Evolutionary conservation across 1,140 invertebrate species (phyloP).

Genomic region (Leptinotarsa undecemlineata): DNA sequence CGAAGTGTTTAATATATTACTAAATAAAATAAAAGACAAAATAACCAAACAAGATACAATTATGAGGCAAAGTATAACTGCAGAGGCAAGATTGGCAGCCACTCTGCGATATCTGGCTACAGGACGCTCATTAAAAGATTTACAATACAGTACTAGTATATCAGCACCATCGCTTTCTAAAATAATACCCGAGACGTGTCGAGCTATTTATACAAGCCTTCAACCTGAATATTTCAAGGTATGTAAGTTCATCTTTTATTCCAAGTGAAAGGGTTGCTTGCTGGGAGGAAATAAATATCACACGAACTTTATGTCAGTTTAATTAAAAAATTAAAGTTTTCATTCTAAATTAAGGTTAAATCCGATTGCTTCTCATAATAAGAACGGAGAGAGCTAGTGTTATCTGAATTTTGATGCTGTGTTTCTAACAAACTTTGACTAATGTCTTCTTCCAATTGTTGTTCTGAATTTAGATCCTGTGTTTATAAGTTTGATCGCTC

Average conservation of each 20-base stretch:
- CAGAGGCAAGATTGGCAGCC: constrained; percentile 25
- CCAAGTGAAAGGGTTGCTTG: too few species aligned
- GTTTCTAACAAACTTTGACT: too few species aligned
- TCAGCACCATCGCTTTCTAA: constrained; percentile 21
- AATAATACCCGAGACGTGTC: constrained; percentile 32
- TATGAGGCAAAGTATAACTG: constrained; percentile 28
- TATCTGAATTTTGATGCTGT: too few species aligned
- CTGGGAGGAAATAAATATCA: too few species aligned
- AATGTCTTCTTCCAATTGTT: too few species aligned
- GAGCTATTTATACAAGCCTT: neutral
- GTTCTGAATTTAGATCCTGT: too few species aligned
- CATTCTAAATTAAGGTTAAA: too few species aligned
- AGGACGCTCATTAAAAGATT: constrained; percentile 29
- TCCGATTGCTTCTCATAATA: too few species aligned
- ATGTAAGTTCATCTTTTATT: neutral
- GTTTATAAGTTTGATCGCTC: too few species aligned
- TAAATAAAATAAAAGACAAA: constrained; percentile 3
- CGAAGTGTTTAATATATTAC: constrained; percentile 8
- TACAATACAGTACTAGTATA: constrained; percentile 33
- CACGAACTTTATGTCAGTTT: too few species aligned
- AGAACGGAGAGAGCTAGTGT: too few species aligned
- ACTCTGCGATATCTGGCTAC: constrained; percentile 29
- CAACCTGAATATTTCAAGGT: neutral
- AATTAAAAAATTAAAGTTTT: too few species aligned
- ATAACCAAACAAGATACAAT: constrained; percentile 28